A percentile compares a stretch with the other conserved stretches of the same genome.
Conservation (phyloP, 2,797 vertebrate species). For the Australoheros facetus region DNA sequence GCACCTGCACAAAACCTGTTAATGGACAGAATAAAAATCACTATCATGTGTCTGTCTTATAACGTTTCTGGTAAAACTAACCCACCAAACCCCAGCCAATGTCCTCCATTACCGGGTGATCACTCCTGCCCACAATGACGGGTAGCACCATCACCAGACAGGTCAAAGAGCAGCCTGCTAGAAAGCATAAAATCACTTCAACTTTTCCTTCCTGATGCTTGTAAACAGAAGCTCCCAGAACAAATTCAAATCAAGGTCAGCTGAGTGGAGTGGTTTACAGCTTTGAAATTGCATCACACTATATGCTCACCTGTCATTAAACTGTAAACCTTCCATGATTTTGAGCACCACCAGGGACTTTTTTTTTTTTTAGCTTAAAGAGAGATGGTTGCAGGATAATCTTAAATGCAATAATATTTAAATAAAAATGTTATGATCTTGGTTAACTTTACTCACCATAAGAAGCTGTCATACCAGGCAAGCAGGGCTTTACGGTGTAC, state of each 20-base stretch:
- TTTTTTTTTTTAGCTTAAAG: neutral
- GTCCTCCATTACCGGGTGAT: neutral
- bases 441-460: neutral
- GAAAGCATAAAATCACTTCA: neutral
- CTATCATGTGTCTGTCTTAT: neutral
- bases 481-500: neutral
- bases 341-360: neutral
- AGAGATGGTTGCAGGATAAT: neutral
- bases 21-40: neutral
- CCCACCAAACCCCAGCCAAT: too few relatives aligned
- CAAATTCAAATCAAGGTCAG: neutral
- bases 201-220: neutral
- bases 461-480: neutral
- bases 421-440: neutral
- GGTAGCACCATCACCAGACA: neutral
- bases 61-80: too few relatives aligned
- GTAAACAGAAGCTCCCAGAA: neutral
- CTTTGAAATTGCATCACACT: neutral
- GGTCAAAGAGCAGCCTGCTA: neutral
- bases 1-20: neutral
- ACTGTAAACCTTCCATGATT: neutral
- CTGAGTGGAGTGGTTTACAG: neutral
- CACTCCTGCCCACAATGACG: neutral
- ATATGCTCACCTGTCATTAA: neutral
- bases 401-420: neutral